Evolutionary conservation across 2,888 invertebrate species (phyloP), one percentile per base, ranked within the genome.

Genomic region (Heteromyza rotundicornis): DNA sequence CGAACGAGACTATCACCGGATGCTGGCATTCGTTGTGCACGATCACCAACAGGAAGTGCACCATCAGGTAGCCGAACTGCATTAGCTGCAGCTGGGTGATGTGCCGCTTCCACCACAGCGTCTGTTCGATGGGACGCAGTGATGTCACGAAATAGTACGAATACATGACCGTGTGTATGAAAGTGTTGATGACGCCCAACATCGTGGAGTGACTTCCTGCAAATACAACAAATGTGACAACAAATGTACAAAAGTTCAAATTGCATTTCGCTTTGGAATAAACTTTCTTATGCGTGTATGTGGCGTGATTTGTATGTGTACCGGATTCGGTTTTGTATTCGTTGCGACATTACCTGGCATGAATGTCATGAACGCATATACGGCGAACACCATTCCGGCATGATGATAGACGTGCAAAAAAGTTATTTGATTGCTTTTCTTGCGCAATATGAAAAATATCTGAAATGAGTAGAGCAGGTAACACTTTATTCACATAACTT

Each of bases 331-430:
- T n/a, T n/a, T n/a, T n/a, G n/a, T n/a, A n/a, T n/a, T n/a, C n/a
- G n/a, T n/a, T n/a, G 50, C 24, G 10, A 19, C 16, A 10, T 82
- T 84, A 75, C 92, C 92, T 80, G 86, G 77, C 70, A 86, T 63
- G 65, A 79, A 80, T 63, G 89, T 90, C 1, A 82, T 76, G 1
- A 84, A 87, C 16, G 82, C 78, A 89, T 91, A 94, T 61, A 85
- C 84, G 0, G 88, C 86, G 3, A 88, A 36, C 0, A 90, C 87
- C 93, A 95, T 94, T 0, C 92, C 91, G 0, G 89, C 86, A 56
- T 95, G 95, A 80, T 95, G 95, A 76, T 94, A 94, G 0, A 94
- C 89, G 75, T 95, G 95, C 17, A 95, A 86, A 73, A 94, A 94
- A 20, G 91, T 87, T n/a, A 94, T 86, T 84, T 95, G 94, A 66